Conservation (phyloP, 2,888 invertebrate genomes). For the Leptinotarsa tumamoca region DNA sequence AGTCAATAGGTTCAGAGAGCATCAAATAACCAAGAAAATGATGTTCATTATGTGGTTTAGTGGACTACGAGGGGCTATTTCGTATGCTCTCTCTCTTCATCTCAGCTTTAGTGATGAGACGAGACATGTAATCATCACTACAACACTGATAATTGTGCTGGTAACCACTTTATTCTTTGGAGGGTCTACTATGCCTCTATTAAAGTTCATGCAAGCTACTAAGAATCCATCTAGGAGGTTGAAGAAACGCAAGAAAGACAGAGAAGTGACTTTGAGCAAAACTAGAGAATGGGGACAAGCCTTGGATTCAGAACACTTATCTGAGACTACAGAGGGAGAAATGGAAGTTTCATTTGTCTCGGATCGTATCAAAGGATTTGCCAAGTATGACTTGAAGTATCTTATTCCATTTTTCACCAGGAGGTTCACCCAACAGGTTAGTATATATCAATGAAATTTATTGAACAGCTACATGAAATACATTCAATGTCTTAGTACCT, state of each 20-base stretch:
- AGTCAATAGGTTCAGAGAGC: slow-evolving; percentile 95
- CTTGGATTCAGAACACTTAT: slow-evolving; percentile 92
- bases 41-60: slow-evolving; percentile 99
- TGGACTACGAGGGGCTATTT: slow-evolving; percentile 95
- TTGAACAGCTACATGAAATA: not conserved
- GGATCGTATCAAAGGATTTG: slow-evolving; percentile 86
- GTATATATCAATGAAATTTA: not conserved
- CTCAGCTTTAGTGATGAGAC: slow-evolving; percentile 94
- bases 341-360: slow-evolving; percentile 89
- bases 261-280: slow-evolving; percentile 94
- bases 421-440: slow-evolving; percentile 91
- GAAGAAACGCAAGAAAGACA: slow-evolving; percentile 70
- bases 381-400: slow-evolving; percentile 91
- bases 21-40: slow-evolving; percentile 98
- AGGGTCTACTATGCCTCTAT: slow-evolving; percentile 96
- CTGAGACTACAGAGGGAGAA: slow-evolving; percentile 93
- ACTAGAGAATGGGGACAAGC: slow-evolving; percentile 98
- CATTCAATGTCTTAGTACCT: no score
- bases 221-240: slow-evolving; percentile 70
- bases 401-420: slow-evolving; percentile 96
- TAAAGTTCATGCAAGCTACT: slow-evolving; percentile 88
- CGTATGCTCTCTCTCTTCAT: slow-evolving; percentile 96
- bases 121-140: slow-evolving; percentile 95
- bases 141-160: slow-evolving; percentile 96
- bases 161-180: slow-evolving; percentile 96